These are phyloP conservation scores for Rhynchophorus ferrugineus DNA, from an alignment of 1,140 invertebrate species.

Conservation along the genomic window DNA sequence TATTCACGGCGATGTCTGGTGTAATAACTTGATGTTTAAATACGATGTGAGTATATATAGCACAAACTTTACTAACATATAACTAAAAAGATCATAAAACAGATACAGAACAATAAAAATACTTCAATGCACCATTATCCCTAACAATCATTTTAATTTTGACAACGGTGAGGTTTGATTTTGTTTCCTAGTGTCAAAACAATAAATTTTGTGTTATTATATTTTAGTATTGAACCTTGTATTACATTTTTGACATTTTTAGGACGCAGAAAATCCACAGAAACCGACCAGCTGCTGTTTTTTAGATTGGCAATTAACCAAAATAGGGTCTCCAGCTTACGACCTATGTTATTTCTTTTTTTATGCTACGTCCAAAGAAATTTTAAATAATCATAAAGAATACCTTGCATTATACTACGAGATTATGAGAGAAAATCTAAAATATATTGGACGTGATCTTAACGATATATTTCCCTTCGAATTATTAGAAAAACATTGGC, in stretches of 20 bases:
- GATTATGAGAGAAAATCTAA: not conserved
- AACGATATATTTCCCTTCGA: constrained; percentile 5
- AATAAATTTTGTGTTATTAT: no score
- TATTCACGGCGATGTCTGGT: constrained; percentile 9
- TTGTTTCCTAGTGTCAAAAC: no score
- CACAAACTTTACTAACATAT: not conserved
- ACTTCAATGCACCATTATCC: not conserved
- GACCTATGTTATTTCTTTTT: constrained; percentile 11
- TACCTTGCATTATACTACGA: not conserved
- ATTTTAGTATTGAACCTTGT: not conserved
- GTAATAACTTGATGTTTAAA: constrained; percentile 15
- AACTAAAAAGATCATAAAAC: not conserved
- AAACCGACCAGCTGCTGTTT: not conserved
- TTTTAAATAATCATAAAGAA: not conserved
- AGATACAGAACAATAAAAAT: not conserved
- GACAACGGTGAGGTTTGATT: no score
- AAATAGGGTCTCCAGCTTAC: not conserved
- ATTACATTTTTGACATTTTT: not conserved
- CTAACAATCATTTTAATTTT: no score
- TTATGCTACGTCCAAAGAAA: constrained; percentile 1
- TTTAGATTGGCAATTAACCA: not conserved
- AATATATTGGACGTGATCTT: not conserved
- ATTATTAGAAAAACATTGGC: constrained; percentile 2
- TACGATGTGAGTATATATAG: constrained; percentile 3
- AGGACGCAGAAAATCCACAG: not conserved